Evolutionary conservation across 2,113 vertebrate genomes (phyloP).

Genomic region (Macrotis lagotis): DNA sequence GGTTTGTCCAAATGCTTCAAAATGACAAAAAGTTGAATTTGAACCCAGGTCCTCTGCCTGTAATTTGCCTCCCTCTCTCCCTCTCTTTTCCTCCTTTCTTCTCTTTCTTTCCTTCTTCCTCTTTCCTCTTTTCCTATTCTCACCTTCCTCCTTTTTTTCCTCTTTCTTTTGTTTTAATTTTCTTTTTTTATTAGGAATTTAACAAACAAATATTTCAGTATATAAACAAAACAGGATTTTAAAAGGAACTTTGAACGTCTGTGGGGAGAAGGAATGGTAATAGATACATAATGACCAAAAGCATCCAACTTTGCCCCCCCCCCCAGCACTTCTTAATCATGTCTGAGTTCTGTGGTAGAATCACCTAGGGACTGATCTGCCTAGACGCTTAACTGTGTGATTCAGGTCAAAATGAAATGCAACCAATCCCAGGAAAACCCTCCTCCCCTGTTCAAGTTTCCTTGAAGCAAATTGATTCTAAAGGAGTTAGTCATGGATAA

Average conservation of each 20-base stretch:
- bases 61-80: not conserved
- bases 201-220: not conserved
- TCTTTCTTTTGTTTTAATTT: not conserved
- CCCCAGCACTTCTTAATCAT: not conserved
- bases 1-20: not conserved
- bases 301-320: not conserved
- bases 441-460: not conserved
- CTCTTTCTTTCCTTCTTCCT: fast-evolving
- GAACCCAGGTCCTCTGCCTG: not conserved
- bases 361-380: not conserved
- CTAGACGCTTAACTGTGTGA: not conserved
- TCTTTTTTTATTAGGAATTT: not conserved
- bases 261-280: not conserved
- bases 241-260: not conserved
- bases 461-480: not conserved
- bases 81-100: not conserved
- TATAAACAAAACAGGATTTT: not conserved
- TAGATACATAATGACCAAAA: not conserved
- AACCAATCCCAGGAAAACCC: not conserved
- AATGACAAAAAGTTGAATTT: not conserved
- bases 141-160: fast-evolving
- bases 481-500: not conserved
- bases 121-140: not conserved
- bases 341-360: not conserved
- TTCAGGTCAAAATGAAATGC: no score